Evolutionary conservation across 2,888 invertebrate species (phyloP), one percentile per base, ranked within the genome.

Genomic region (Polylopha cassiicola): DNA sequence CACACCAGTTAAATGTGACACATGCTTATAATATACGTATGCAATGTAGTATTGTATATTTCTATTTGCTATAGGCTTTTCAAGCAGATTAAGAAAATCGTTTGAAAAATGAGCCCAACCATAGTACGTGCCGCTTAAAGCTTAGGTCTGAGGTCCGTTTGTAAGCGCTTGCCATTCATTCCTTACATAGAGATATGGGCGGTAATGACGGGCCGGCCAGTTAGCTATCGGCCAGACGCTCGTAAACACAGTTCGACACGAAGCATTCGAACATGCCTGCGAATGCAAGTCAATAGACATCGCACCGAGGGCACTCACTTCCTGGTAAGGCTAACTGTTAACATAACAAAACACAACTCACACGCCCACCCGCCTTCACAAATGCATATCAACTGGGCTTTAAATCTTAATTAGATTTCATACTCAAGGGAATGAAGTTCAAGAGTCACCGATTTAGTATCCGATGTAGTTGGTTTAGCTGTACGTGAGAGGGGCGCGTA

Each of bases 121-220:
- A 23, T 18, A 38, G 24, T 75, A 76, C 78, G 78, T 79, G 78
- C 77, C 61, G 57, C 74, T 78, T 71, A 65, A 66, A 73, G 65
- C 65, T 64, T 55, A 68, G 63, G 60, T 66, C 65, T 65, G 66
- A 67, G 61, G 68, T 73, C 70, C 55, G 71, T 69, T 68, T 70
- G 76, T 72, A 66, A 75, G 71, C 69, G 68, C 71, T 75, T 70
- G 68, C 77, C 73, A 80, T 80, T 80, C 82, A 79, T 80, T 75
- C 73, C 69, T 63, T 64, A 70, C 77, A 73, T 66, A 78, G 76
- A 79, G 80, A 78, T 81, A 82, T 81, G 74, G 73, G 62, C 64
- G 66, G 72, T 80, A 81, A 82, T 78, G 81, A 79, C 72, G 65
- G 65, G 66, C 63, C 62, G 64, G 70, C 55, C 65, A 68, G 65